Percentiles rank a stretch among this genome's conserved stretches.
Conservation (phyloP, 2,113 vertebrate species). For the Clarias batrachus region DNA sequence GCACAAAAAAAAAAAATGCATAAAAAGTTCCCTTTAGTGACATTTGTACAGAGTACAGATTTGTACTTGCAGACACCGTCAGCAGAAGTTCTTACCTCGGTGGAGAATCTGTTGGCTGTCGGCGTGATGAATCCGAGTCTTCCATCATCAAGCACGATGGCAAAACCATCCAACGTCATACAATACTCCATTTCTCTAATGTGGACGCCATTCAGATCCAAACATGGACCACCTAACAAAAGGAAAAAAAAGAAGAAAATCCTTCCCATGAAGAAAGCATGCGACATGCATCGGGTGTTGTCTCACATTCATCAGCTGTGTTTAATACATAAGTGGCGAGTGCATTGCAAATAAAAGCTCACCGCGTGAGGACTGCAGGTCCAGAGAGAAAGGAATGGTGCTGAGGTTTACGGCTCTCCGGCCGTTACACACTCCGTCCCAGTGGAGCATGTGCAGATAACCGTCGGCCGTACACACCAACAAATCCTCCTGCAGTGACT, state of each 20-base stretch:
- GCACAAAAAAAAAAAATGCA: background rate
- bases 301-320: background rate
- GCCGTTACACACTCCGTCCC: slow-evolving; percentile 92
- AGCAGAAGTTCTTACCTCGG: slow-evolving; percentile 77
- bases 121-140: slow-evolving; percentile 95
- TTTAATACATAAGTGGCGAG: background rate
- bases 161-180: slow-evolving; percentile 91
- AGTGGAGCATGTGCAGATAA: slow-evolving; percentile 92
- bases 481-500: slow-evolving; percentile 89
- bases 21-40: too few relatives aligned
- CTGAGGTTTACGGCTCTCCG: slow-evolving; percentile 90
- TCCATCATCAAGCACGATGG: slow-evolving; percentile 92
- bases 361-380: slow-evolving; percentile 95
- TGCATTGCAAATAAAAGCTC: slow-evolving; percentile 18
- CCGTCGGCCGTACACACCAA: slow-evolving; percentile 91
- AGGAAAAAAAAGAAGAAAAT: background rate
- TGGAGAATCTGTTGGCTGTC: slow-evolving; percentile 82
- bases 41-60: background rate
- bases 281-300: background rate
- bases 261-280: background rate
- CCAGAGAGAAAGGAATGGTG: slow-evolving; percentile 92
- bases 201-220: slow-evolving; percentile 85
- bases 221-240: slow-evolving; percentile 80
- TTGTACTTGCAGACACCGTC: background rate
- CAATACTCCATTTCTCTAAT: slow-evolving; percentile 93